Evolutionary conservation across 1,140 invertebrate genomes (phyloP), one percentile per base, ranked within the genome.

Genomic region (Epicauta chinensis): DNA sequence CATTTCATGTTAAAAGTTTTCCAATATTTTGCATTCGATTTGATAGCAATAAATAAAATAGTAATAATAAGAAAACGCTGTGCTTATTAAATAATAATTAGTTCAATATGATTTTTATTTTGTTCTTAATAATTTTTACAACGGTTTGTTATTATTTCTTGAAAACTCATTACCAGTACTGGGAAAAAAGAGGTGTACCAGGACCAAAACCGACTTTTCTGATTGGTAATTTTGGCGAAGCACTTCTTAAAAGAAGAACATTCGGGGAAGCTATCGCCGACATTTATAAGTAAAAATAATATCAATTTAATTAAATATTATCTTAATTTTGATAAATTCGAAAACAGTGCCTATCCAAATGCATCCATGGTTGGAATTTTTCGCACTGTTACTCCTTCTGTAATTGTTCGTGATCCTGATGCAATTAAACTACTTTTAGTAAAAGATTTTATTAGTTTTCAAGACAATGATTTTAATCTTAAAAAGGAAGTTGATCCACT

Each of bases 371-470:
- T 47, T n/a, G 45, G 45, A 1, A 38, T 38, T 14, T 47, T 16
- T 23, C 31, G 17, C 10, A 17, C 36, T 1, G 10, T 16, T 10
- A 49, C 35, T 15, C 46, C 46, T 3, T 40, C 12, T 1, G 9
- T 75, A 1, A 47, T 75, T n/a, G 36, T 75, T 0, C 65, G 63
- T 16, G 71, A 75, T 55, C 64, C 64, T 0, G 67, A 70, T 16
- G 16, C 72, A 2, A 62, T 71, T 12, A 67, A 67, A 54, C n/a
- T n/a, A n/a, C n/a, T n/a, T n/a, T n/a, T n/a, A n/a, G n/a, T n/a
- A n/a, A n/a, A n/a, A n/a, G n/a, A n/a, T n/a, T n/a, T n/a, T n/a
- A n/a, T n/a, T n/a, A n/a, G n/a, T n/a, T n/a, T n/a, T n/a, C n/a
- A n/a, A n/a, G n/a, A n/a, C n/a, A n/a, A n/a, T n/a, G n/a, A n/a